phyloP scores from a whole-genome alignment of 2,113 vertebrate genomes.

The Thinocorus orbignyianus region DNA sequence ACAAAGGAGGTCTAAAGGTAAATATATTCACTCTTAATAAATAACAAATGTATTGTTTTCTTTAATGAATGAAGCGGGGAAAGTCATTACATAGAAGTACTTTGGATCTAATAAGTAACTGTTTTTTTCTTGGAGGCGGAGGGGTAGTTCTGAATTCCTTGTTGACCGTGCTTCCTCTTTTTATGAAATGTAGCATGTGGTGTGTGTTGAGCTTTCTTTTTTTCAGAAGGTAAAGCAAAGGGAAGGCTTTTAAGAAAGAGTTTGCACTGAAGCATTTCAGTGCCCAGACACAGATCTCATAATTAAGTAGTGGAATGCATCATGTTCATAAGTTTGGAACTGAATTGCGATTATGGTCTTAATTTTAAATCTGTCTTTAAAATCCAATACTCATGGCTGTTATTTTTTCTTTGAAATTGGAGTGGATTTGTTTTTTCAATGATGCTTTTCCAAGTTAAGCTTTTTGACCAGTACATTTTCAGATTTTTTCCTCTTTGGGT shows the following conservation, averaged over 20 bases:
- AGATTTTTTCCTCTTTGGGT: background rate
- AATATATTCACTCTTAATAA: background rate
- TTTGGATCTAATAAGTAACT: background rate
- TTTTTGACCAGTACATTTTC: background rate
- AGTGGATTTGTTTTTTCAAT: background rate
- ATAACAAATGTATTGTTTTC: background rate
- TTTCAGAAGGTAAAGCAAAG: background rate
- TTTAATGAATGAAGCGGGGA: background rate
- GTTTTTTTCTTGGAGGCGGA: background rate
- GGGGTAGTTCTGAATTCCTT: background rate
- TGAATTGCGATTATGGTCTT: background rate
- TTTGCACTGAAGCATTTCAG: background rate
- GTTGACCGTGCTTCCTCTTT: background rate
- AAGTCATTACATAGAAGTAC: background rate
- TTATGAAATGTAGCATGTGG: fast-evolving
- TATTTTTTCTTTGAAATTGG: background rate
- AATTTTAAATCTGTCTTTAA: background rate
- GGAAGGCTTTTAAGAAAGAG: background rate
- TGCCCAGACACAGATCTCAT: background rate
- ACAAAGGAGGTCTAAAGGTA: conserved; percentile 94
- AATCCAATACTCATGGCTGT: background rate
- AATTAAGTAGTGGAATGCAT: background rate
- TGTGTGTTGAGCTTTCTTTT: background rate
- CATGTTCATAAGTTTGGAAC: background rate
- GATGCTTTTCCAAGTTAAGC: background rate